Base-by-base conservation (phyloP, 2,888 invertebrate species). In the Tyria jacobaeae region DNA sequence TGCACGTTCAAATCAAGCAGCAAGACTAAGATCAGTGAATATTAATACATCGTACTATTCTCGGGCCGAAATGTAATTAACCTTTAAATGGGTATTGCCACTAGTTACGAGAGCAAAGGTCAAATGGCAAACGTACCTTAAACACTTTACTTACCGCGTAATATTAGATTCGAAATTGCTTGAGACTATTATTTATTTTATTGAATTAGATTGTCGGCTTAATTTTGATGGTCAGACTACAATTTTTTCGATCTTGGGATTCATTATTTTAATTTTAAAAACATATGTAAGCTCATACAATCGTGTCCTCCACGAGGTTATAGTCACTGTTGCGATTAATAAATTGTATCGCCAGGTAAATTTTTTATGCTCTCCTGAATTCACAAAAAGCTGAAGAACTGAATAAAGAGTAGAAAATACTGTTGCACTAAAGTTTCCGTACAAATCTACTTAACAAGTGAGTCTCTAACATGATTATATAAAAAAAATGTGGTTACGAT, bases 121-220 rank as follows among this genome's bases (percentile, higher is more conserved):
- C 34, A 57, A 61, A 54, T 34, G 54, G 48, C 47, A 48, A 47
- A 35, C 35, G 49, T 53, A 48, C 39, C 60, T 60, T 24, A 31
- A 54, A 60, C 39, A 60, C 31, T 48, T 54, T 39, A 60, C 48
- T 60, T 9, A 47, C 31, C 47, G 53, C 31, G 15, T 48, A 53
- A 35, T 24, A 39, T 60, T 53, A 12, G n/a, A 48, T 48, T 59
- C 9, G 37, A 37, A 53, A 48, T 48, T 49, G n/a, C 79, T 34
- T 47, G 5, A 24, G 34, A 78, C 78, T 78, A 31, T 21, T 44
- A 44, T 47, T 35, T 24, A 21, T 47, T 41, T 47, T 56, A 34
- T 55, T 9, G 34, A 47, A 55, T 31, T 55, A 56, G 24, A 34
- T n/a, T 48, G 17, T 24, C 12, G 25, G 9, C 21, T 56, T 17